Conservation (phyloP, 1,140 invertebrate species). For the Drosophila tsacasi region DNA sequence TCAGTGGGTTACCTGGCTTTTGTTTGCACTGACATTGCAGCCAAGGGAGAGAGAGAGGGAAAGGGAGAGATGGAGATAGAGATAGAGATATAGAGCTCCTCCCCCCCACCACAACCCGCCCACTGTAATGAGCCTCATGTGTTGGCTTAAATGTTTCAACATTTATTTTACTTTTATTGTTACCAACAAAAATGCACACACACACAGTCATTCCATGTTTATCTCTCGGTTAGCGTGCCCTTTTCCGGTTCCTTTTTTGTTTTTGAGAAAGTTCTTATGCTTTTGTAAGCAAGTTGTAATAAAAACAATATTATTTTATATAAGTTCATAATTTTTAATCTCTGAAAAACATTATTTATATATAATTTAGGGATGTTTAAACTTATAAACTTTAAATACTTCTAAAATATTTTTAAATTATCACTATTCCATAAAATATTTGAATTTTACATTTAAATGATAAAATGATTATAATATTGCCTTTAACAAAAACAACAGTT, state of each 20-base stretch:
- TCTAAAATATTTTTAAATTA: too few relatives aligned
- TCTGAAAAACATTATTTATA: background rate
- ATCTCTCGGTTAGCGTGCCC: slow-evolving; percentile 14
- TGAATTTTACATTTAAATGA: too few relatives aligned
- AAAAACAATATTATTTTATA: background rate
- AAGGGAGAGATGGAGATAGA: too few relatives aligned
- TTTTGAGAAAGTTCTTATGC: background rate
- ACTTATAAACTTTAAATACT: too few relatives aligned
- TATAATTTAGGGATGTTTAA: too few relatives aligned
- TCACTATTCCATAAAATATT: too few relatives aligned
- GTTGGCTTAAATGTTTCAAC: slow-evolving; percentile 55
- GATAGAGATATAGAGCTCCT: background rate
- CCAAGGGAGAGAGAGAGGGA: background rate
- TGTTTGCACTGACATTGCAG: slow-evolving; percentile 26
- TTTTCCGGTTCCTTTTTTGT: background rate
- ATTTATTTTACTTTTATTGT: slow-evolving; percentile 34
- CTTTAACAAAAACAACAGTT: too few relatives aligned
- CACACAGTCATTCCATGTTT: slow-evolving; percentile 14
- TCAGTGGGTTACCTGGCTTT: slow-evolving; percentile 17
- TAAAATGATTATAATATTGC: too few relatives aligned
- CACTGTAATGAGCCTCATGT: slow-evolving; percentile 47
- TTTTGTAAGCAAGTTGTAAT: too few relatives aligned
- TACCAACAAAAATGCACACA: slow-evolving; percentile 2
- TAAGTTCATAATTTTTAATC: background rate
- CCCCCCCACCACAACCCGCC: background rate